These are phyloP conservation scores for Micromussa lordhowensis DNA, from an alignment of 92 coral and sea anemone genomes.

Conservation along the genomic window DNA sequence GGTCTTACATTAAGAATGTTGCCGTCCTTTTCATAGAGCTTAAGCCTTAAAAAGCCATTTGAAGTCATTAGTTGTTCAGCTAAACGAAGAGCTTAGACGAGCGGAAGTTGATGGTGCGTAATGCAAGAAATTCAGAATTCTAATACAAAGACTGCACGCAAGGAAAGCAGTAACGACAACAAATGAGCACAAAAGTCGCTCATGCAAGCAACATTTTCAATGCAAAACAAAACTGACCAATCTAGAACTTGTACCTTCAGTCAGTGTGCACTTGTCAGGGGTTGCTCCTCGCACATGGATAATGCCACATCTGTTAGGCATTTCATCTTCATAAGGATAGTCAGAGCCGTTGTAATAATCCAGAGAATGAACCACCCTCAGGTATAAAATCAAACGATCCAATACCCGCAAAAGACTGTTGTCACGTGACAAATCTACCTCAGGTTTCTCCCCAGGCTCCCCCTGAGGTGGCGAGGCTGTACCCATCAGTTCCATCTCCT, in stretches of 20 bases:
- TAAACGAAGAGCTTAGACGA: no score
- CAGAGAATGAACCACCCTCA: slow-evolving; percentile 91
- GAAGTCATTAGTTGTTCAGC: no score
- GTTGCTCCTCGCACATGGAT: slow-evolving; percentile 87
- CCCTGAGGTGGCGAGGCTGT: slow-evolving; percentile 67
- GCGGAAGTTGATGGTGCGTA: no score
- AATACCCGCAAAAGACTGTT: slow-evolving; percentile 77
- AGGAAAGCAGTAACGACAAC: no score
- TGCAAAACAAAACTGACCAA: not conserved
- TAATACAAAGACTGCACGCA: no score
- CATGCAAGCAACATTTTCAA: no score
- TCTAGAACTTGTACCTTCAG: slow-evolving; percentile 73
- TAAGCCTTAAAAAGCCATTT: no score
- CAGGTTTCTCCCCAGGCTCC: slow-evolving; percentile 68
- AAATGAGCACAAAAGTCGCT: no score
- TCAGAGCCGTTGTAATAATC: slow-evolving; percentile 96
- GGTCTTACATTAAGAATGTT: no score
- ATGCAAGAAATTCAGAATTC: no score
- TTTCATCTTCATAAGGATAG: slow-evolving; percentile 96
- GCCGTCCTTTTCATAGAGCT: no score
- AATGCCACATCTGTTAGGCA: slow-evolving; percentile 98
- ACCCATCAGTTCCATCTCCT: slow-evolving; percentile 90
- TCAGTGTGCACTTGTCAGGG: slow-evolving; percentile 88
- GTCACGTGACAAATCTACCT: slow-evolving; percentile 80
- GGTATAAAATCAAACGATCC: slow-evolving; percentile 85